Evolutionary conservation across 2,888 invertebrate species (phyloP).

Genomic region (Crocallis elinguaria): DNA sequence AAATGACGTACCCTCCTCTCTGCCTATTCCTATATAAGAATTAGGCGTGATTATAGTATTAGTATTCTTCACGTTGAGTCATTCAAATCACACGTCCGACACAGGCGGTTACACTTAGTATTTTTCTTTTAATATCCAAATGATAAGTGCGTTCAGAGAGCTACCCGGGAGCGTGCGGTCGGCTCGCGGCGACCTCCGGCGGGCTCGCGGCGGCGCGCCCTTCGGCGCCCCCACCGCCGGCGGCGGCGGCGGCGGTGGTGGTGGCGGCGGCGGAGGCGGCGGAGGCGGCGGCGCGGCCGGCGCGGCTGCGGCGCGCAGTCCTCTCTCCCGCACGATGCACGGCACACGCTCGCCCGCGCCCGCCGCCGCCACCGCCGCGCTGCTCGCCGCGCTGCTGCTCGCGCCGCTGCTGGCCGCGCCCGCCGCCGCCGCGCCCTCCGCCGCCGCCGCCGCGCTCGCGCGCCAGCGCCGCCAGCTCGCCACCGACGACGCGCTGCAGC

Average conservation of each 20-base stretch:
- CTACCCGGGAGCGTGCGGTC: too few species aligned
- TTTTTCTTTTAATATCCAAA: too few species aligned
- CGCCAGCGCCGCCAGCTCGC: slow-evolving; percentile 56
- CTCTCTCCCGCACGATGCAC: slow-evolving; percentile 51
- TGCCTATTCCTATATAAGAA: too few species aligned
- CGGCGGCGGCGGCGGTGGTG: slow-evolving; percentile 24
- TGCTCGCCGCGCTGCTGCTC: slow-evolving; percentile 45
- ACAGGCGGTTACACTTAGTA: too few species aligned
- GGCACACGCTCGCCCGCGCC: slow-evolving; percentile 51
- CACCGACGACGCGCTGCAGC: slow-evolving; percentile 72
- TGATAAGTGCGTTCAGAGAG: too few species aligned
- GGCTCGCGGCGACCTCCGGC: too few species aligned
- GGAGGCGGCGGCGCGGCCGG: slow-evolving; percentile 27
- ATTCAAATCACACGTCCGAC: too few species aligned
- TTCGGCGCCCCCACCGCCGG: slow-evolving; percentile 16
- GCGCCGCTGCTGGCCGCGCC: slow-evolving; percentile 46
- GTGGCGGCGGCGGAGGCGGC: slow-evolving; percentile 20
- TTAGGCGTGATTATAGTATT: too few species aligned
- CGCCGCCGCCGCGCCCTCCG: slow-evolving; percentile 46
- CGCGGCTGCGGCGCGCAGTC: slow-evolving; percentile 41
- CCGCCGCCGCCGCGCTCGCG: slow-evolving; percentile 47
- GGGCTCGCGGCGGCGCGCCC: neutral
- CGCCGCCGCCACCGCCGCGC: slow-evolving; percentile 37
- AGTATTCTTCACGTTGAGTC: too few species aligned
- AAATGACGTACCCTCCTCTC: too few species aligned